Evolutionary conservation across 64 coral and sea anemone species (phyloP).

Genomic region (Montipora capricornis): DNA sequence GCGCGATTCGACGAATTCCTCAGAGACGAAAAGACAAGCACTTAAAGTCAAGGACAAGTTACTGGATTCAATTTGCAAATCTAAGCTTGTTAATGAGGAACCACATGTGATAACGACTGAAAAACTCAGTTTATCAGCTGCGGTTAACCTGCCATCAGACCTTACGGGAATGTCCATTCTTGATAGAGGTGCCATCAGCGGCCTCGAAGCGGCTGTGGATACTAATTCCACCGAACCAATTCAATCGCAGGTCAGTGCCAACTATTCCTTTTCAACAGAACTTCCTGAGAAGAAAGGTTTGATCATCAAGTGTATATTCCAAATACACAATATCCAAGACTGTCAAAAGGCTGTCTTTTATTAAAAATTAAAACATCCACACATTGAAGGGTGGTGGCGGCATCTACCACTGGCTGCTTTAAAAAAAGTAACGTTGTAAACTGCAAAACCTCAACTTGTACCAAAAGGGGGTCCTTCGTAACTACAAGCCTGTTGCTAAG

Average conservation of each 20-base stretch:
- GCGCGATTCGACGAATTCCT: neutral
- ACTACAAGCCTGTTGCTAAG: too few relatives aligned
- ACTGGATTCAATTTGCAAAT: neutral
- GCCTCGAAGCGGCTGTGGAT: neutral
- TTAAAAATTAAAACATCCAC: too few relatives aligned
- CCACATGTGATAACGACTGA: neutral
- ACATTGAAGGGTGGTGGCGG: too few relatives aligned
- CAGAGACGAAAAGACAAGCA: neutral
- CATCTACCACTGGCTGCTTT: too few relatives aligned
- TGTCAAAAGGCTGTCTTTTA: too few relatives aligned
- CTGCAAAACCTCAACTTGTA: too few relatives aligned
- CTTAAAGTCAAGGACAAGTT: neutral
- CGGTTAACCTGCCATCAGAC: neutral
- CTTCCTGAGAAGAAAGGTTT: too few relatives aligned
- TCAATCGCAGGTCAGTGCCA: conserved; percentile 35
- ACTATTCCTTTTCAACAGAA: neutral
- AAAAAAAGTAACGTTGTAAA: too few relatives aligned
- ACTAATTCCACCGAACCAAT: conserved; percentile 18
- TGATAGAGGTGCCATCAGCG: neutral
- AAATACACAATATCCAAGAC: too few relatives aligned
- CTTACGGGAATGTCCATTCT: neutral
- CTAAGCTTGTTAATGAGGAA: neutral
- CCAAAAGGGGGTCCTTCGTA: too few relatives aligned
- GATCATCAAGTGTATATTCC: too few relatives aligned
- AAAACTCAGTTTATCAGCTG: neutral